Conservation (phyloP, 1,140 invertebrate species). For the Anastrepha obliqua region DNA sequence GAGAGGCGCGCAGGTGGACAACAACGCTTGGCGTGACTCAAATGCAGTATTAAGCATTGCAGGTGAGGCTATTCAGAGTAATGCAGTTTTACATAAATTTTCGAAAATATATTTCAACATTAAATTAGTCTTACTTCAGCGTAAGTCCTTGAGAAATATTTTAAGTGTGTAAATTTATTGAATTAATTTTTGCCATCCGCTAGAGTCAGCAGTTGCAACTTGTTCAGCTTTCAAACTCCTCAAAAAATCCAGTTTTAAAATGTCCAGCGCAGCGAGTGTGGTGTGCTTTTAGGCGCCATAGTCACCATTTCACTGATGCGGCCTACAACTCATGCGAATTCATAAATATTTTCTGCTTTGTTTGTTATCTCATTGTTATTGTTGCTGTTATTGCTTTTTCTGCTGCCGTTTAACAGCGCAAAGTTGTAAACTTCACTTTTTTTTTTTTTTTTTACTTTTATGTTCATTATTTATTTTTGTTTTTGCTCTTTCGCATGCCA, state of each 20-base stretch:
- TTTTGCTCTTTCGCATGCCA: not conserved
- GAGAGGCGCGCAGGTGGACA: not conserved
- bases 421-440: slow-evolving; percentile 24
- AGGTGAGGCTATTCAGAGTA: too few relatives aligned
- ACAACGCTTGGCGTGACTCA: too few relatives aligned
- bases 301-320: not conserved
- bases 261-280: not conserved
- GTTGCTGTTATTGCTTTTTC: not conserved
- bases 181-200: too few relatives aligned
- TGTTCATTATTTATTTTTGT: not conserved
- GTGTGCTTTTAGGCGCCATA: not conserved
- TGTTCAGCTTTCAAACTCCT: too few relatives aligned
- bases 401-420: not conserved
- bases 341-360: slow-evolving; percentile 33
- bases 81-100: too few relatives aligned
- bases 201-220: too few relatives aligned
- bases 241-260: too few relatives aligned
- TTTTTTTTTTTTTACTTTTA: not conserved
- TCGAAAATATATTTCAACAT: too few relatives aligned
- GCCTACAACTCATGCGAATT: not conserved
- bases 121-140: too few relatives aligned
- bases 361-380: slow-evolving; percentile 17
- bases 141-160: too few relatives aligned
- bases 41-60: too few relatives aligned
- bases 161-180: too few relatives aligned